phyloP scores from a whole-genome alignment of 2,797 vertebrate genomes.

The Parauchenoglanis ngamensis region DNA sequence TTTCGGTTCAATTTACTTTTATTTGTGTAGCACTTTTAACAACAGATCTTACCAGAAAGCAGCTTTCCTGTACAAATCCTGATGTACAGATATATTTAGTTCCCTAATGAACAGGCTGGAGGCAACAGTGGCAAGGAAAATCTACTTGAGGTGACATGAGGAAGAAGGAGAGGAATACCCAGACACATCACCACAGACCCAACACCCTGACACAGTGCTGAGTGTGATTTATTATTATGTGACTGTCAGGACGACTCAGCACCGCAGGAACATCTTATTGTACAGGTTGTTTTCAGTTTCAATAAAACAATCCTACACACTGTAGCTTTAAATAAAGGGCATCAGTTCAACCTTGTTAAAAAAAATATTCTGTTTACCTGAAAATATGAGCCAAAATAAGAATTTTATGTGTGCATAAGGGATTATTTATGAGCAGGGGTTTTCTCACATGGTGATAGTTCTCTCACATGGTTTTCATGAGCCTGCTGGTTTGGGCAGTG shows the following conservation, averaged over 20 bases:
- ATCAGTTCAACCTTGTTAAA: not conserved
- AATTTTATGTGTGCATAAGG: not conserved
- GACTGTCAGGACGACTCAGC: not conserved
- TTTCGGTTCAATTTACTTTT: not conserved
- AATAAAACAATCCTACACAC: not conserved
- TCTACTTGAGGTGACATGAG: not conserved
- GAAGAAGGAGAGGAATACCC: not conserved
- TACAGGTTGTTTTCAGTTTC: not conserved
- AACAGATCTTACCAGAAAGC: not conserved
- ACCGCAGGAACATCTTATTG: not conserved
- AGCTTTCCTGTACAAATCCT: not conserved
- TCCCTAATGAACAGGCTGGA: not conserved
- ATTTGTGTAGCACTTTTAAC: not conserved
- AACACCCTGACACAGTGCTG: not conserved
- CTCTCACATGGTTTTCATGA: conserved; percentile 30
- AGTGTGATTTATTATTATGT: not conserved
- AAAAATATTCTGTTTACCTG: not conserved
- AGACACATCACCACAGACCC: not conserved
- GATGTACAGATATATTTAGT: not conserved
- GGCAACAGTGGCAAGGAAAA: not conserved
- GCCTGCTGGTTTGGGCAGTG: conserved; percentile 33
- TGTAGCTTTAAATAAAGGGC: not conserved
- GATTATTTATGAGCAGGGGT: not conserved
- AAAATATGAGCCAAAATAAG: not conserved
- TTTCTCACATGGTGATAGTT: conserved; percentile 22